Percentiles rank a stretch among this genome's conserved stretches.
phyloP scores from a whole-genome alignment of 2,113 vertebrate species.

The Eulacestoma nigropectus region DNA sequence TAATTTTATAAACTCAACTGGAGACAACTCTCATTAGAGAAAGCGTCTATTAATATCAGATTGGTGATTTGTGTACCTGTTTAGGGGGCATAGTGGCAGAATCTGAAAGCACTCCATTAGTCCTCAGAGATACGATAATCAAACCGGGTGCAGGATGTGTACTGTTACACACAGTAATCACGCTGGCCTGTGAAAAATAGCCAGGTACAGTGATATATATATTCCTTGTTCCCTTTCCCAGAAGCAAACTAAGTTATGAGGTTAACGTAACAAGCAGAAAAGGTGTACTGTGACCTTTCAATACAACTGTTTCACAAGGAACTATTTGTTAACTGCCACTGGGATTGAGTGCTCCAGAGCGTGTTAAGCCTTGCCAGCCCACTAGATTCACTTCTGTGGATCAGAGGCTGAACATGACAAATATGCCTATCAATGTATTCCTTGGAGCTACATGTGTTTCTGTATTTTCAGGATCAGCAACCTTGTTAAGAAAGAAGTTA shows the following conservation, averaged over 20 bases:
- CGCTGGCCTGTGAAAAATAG: background rate
- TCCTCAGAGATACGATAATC: background rate
- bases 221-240: background rate
- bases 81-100: background rate
- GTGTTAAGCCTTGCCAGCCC: background rate
- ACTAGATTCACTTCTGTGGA: background rate
- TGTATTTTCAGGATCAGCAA: conserved; percentile 35
- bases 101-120: background rate
- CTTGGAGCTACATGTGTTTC: conserved; percentile 5
- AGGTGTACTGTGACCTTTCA: conserved; percentile 16
- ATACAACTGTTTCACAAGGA: conserved; percentile 1
- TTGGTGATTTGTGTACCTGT: background rate
- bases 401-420: conserved; percentile 34
- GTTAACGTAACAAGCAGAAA: background rate
- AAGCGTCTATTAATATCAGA: background rate
- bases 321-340: conserved; percentile 45
- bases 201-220: background rate
- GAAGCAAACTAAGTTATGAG: conserved; percentile 19
- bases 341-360: conserved; percentile 37
- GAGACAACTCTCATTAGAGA: background rate
- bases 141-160: fast-evolving
- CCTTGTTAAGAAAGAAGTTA: conserved; percentile 30
- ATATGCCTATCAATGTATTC: conserved; percentile 15
- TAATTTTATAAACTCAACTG: background rate
- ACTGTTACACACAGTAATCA: background rate